Evolutionary conservation across 2,888 invertebrate species (phyloP), one percentile per base, ranked within the genome.

Genomic region (Salpingus planirostris): DNA sequence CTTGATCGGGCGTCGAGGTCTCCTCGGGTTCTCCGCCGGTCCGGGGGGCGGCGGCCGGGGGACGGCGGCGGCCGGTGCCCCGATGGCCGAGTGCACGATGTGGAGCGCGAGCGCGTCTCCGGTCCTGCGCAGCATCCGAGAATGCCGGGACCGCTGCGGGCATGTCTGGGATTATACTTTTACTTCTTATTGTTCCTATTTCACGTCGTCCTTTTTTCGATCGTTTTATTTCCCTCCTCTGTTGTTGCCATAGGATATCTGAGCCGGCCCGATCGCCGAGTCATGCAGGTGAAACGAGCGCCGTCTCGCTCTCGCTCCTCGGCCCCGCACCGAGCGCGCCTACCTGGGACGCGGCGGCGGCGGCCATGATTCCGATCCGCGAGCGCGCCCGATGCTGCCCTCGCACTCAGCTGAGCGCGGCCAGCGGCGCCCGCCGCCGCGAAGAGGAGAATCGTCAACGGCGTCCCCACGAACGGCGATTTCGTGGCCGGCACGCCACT

Each of bases 341-440:
- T 40, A 41, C 44, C 48, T 49, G 51, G 47, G 36, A 45, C 55
- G 59, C 60, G 58, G 60, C 60, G 47, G 36, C 46, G 55, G 59
- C 60, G 58, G 60, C 60, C 61, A 61, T 60, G 58, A 59, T 59
- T 57, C 48, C 46, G n/a, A n/a, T n/a, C n/a, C n/a, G n/a, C n/a
- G 28, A 18, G 44, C 44, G 44, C 39, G 42, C 41, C 47, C 52
- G 46, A 52, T 55, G 54, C 49, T 54, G 53, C 54, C 55, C 54
- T 53, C 54, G 52, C 51, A 46, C 52, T 49, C 46, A 47, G 48
- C 47, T 49, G 49, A 52, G 49, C 45, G 49, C 49, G 52, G 47
- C 49, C 47, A 46, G 44, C 43, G 48, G 44, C 41, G 41, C 44
- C 46, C 49, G 22, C 2, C n/a, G n/a, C n/a, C n/a, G n/a, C n/a